A percentile compares a stretch with the other conserved stretches of the same genome.
Conservation (phyloP, 1,140 invertebrate species). For the Drosophila arawakana region DNA sequence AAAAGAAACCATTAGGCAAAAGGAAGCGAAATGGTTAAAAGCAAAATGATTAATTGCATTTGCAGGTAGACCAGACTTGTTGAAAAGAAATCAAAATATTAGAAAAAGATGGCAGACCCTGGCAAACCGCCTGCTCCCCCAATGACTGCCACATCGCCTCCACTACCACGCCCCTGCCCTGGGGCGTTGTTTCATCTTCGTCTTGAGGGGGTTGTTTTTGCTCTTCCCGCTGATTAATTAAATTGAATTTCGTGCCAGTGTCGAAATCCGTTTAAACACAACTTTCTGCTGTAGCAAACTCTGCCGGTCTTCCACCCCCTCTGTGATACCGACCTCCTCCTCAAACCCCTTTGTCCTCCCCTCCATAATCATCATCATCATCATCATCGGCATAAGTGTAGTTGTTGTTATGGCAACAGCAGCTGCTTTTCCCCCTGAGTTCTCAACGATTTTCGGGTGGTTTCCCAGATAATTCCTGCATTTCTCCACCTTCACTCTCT, state of each 20-base stretch:
- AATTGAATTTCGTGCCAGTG: slow-evolving; percentile 71
- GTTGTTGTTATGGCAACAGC: slow-evolving; percentile 59
- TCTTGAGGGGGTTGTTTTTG: slow-evolving; percentile 41
- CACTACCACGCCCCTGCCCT: not conserved
- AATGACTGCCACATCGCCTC: not conserved
- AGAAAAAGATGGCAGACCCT: not conserved
- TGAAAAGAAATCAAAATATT: slow-evolving; percentile 22
- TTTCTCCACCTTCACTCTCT: slow-evolving; percentile 7
- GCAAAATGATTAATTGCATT: slow-evolving; percentile 77
- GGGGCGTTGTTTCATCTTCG: not conserved
- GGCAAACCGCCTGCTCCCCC: too few relatives aligned
- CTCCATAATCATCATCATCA: slow-evolving; percentile 23
- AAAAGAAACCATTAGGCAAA: not conserved
- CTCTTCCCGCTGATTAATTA: slow-evolving; percentile 65
- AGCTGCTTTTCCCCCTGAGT: slow-evolving; percentile 19
- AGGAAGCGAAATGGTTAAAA: slow-evolving; percentile 39
- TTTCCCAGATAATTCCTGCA: slow-evolving; percentile 45
- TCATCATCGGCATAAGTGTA: slow-evolving; percentile 36
- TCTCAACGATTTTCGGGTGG: slow-evolving; percentile 43
- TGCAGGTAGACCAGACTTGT: slow-evolving; percentile 23
- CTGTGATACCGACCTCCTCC: not conserved
- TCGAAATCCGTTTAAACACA: slow-evolving; percentile 80
- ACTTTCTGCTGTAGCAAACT: slow-evolving; percentile 25
- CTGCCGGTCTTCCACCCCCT: not conserved
- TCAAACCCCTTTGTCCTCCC: not conserved